Evolutionary conservation across 2,888 invertebrate genomes (phyloP).

Genomic region (Drosophila hamatofila): DNA sequence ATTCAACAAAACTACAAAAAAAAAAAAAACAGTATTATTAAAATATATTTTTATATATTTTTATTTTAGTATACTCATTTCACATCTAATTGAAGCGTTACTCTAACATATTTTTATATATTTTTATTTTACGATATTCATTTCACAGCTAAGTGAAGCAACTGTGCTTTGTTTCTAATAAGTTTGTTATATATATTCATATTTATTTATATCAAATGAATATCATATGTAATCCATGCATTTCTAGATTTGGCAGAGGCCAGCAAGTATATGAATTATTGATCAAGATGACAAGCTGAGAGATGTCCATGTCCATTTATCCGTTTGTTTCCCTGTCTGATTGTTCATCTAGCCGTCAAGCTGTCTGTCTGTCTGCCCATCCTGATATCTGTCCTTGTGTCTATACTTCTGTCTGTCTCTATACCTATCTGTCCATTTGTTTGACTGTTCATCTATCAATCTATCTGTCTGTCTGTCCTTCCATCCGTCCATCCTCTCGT

Average conservation of each 20-base stretch:
- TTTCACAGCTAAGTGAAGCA: too few species aligned
- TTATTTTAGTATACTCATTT: not conserved
- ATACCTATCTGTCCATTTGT: not conserved
- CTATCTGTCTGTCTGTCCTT: not conserved
- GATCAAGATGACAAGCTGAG: not conserved
- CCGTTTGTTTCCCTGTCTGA: not conserved
- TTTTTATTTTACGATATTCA: too few species aligned
- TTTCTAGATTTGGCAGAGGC: too few species aligned
- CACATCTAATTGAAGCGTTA: not conserved
- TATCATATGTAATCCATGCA: not conserved
- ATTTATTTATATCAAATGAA: not conserved
- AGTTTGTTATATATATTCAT: not conserved
- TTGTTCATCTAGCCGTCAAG: not conserved
- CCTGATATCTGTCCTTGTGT: not conserved
- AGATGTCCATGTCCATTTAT: not conserved
- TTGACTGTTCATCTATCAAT: too few species aligned
- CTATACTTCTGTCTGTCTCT: not conserved
- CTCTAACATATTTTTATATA: too few species aligned
- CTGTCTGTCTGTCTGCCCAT: not conserved
- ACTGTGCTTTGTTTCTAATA: not conserved
- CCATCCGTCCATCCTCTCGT: not conserved
- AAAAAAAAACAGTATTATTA: too few species aligned
- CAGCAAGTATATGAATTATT: too few species aligned
- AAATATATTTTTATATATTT: too few species aligned
- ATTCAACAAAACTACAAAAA: too few species aligned